A percentile compares a stretch with the other conserved stretches of the same genome.
Evolutionary conservation across 2,113 vertebrate species (phyloP).

Genomic region (Centropristis striata): DNA sequence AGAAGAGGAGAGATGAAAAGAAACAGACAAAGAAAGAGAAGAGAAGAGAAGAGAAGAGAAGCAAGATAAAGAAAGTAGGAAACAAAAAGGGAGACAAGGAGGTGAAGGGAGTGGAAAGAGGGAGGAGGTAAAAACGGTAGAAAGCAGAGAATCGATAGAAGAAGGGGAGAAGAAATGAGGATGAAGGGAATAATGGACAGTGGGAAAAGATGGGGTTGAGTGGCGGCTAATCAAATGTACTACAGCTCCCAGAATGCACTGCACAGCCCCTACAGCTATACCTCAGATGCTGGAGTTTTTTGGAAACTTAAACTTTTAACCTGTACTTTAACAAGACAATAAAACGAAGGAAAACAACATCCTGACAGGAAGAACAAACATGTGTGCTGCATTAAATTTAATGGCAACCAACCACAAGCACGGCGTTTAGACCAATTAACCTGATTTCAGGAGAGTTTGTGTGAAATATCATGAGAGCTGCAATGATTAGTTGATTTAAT

Average conservation of each 20-base stretch:
- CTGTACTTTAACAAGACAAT: constrained; percentile 10
- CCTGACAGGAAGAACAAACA: not conserved
- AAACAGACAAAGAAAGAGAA: too few relatives aligned
- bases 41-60: too few relatives aligned
- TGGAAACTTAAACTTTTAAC: not conserved
- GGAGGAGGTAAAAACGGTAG: too few relatives aligned
- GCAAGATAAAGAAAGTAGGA: not conserved
- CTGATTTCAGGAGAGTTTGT: not conserved
- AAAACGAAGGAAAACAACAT: not conserved
- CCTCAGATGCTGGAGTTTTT: not conserved
- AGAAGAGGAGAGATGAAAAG: too few relatives aligned
- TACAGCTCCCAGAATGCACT: constrained; percentile 35
- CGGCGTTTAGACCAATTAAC: not conserved
- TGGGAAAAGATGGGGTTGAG: not conserved
- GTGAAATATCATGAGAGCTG: not conserved
- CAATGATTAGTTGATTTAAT: not conserved
- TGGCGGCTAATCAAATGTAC: not conserved
- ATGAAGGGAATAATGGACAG: too few relatives aligned
- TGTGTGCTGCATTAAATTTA: not conserved
- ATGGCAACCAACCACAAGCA: not conserved
- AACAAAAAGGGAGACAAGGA: too few relatives aligned
- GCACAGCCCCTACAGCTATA: not conserved
- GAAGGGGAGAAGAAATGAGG: too few relatives aligned
- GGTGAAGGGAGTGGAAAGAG: too few relatives aligned
- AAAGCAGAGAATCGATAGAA: too few relatives aligned